phyloP scores from a whole-genome alignment of 1,140 invertebrate genomes.

The Tribolium madens region DNA sequence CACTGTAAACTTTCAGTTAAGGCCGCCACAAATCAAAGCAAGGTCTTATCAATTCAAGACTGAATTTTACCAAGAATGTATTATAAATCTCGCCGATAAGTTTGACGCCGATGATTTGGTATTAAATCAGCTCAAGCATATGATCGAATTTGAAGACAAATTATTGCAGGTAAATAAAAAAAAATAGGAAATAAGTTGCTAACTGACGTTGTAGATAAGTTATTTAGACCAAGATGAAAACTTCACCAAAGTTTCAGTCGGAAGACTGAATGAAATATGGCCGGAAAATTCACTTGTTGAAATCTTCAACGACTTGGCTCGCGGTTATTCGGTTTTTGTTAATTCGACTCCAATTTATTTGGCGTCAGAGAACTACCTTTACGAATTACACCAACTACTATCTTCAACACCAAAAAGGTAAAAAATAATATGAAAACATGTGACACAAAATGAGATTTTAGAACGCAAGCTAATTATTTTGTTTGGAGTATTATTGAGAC shows the following conservation, averaged over 20 bases:
- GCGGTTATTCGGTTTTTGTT: constrained; percentile 1
- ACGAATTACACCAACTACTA: constrained; percentile 9
- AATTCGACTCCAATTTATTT: background rate
- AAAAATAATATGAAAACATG: background rate
- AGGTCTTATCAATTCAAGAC: background rate
- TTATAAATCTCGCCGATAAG: background rate
- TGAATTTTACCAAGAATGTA: background rate
- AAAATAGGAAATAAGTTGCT: too few relatives aligned
- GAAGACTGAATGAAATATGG: constrained; percentile 9
- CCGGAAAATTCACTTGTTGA: background rate
- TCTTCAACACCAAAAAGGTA: constrained; percentile 1
- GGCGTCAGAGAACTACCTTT: constrained; percentile 9
- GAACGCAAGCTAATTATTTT: constrained; percentile 34
- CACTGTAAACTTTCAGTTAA: background rate
- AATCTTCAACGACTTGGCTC: constrained; percentile 5
- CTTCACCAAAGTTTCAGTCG: background rate
- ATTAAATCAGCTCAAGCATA: background rate
- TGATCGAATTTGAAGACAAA: background rate
- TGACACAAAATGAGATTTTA: background rate
- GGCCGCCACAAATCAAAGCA: background rate
- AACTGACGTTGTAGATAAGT: background rate
- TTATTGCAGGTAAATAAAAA: background rate
- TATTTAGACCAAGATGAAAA: background rate
- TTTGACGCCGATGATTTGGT: background rate
- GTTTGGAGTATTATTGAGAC: constrained; percentile 20